Conservation (phyloP, 2,888 invertebrate species). For the Pyrocoelia pectoralis region DNA sequence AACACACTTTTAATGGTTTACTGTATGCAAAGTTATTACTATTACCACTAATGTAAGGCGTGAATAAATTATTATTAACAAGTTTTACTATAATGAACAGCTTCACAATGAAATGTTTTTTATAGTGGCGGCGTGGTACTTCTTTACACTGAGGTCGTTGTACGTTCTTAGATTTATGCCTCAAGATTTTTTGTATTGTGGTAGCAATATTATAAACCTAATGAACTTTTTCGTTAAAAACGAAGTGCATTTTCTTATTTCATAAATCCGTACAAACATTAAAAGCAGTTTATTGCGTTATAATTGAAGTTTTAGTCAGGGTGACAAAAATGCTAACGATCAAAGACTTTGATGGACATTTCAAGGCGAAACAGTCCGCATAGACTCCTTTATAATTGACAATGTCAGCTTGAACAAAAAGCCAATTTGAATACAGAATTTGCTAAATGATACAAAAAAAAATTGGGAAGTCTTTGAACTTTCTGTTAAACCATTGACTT, state of each 20-base stretch:
- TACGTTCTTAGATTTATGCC: slow-evolving; percentile 6
- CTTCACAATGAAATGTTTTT: slow-evolving; percentile 5
- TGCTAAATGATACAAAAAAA: slow-evolving; percentile 20
- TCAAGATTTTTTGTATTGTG: slow-evolving; percentile 8
- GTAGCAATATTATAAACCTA: background rate
- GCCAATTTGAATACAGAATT: slow-evolving; percentile 22
- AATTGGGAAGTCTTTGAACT: slow-evolving; percentile 35
- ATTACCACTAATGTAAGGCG: background rate
- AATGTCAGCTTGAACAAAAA: slow-evolving; percentile 18
- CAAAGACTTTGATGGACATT: slow-evolving; percentile 17
- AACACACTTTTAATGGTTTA: background rate
- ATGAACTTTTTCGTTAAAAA: background rate
- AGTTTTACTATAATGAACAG: slow-evolving; percentile 6
- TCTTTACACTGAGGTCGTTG: background rate
- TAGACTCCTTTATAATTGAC: slow-evolving; percentile 23
- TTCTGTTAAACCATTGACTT: slow-evolving; percentile 33
- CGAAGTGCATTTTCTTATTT: background rate
- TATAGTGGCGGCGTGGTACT: slow-evolving; percentile 5
- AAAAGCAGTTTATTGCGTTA: background rate
- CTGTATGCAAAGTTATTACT: background rate
- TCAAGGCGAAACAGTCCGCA: slow-evolving; percentile 23
- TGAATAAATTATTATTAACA: slow-evolving; percentile 1
- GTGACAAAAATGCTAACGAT: slow-evolving; percentile 10
- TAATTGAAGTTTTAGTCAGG: background rate
- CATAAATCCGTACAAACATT: background rate